phyloP scores from a whole-genome alignment of 2,888 invertebrate genomes.

The Andricus curvator region DNA sequence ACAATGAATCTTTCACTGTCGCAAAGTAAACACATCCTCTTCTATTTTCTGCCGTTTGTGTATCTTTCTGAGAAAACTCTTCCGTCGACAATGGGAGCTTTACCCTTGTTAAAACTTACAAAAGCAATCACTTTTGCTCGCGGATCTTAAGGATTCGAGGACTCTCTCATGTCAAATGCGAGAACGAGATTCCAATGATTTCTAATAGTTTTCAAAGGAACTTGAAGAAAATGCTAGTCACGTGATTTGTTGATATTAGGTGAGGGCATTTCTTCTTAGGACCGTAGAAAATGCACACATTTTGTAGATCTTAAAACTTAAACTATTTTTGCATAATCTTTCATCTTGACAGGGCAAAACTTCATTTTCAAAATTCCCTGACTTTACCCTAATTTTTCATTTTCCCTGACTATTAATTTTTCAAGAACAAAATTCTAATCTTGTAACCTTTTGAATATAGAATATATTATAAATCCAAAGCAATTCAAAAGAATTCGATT shows the following conservation, averaged over 20 bases:
- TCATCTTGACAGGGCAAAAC: too few relatives aligned
- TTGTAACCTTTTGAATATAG: too few relatives aligned
- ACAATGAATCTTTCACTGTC: slow-evolving; percentile 16
- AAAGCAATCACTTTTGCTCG: slow-evolving; percentile 22
- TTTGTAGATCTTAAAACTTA: too few relatives aligned
- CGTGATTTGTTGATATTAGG: background rate
- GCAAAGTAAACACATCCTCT: slow-evolving; percentile 14
- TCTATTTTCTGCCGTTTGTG: slow-evolving; percentile 23
- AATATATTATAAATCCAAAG: too few relatives aligned
- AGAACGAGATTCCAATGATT: background rate
- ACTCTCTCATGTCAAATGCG: background rate
- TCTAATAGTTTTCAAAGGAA: background rate
- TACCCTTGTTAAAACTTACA: slow-evolving; percentile 39
- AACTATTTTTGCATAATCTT: too few relatives aligned
- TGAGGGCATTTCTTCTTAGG: background rate
- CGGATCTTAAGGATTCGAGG: slow-evolving; percentile 1
- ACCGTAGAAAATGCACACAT: too few relatives aligned
- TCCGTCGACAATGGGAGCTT: slow-evolving; percentile 14
- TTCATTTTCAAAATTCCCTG: too few relatives aligned
- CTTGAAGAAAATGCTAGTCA: background rate
- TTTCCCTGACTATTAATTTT: too few relatives aligned
- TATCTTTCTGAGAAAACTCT: slow-evolving; percentile 13
- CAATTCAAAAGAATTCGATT: too few relatives aligned
- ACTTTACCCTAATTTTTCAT: too few relatives aligned
- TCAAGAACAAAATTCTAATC: too few relatives aligned